Percentiles rank a stretch among this genome's conserved stretches.
These are phyloP conservation scores for Tetrapedia diversipes DNA, from an alignment of 2,888 invertebrate genomes.

Conservation along the genomic window DNA sequence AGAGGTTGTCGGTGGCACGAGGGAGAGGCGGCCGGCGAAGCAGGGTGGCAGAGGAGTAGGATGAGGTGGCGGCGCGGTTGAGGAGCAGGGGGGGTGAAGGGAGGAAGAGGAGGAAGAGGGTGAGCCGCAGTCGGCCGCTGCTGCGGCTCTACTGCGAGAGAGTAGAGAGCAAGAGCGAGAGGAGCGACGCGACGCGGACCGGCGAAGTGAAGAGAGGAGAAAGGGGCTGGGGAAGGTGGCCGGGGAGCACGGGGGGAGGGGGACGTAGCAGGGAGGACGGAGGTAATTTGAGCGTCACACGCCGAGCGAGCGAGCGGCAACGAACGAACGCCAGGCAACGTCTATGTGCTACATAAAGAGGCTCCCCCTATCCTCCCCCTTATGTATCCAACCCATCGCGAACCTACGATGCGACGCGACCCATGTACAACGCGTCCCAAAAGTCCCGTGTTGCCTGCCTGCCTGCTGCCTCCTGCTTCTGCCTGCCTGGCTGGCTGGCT, in stretches of 20 bases:
- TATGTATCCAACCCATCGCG: slow-evolving; percentile 81
- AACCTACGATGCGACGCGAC: slow-evolving; percentile 77
- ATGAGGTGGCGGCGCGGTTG: slow-evolving; percentile 34
- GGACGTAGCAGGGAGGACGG: slow-evolving; percentile 74
- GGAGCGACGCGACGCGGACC: slow-evolving; percentile 50
- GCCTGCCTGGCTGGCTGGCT: slow-evolving; percentile 60
- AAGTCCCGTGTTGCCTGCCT: slow-evolving; percentile 71
- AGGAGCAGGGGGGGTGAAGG: slow-evolving; percentile 11
- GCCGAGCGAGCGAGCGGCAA: slow-evolving; percentile 80
- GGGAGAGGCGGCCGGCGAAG: slow-evolving; percentile 43
- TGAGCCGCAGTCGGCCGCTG: slow-evolving; percentile 69
- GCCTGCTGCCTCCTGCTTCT: slow-evolving; percentile 54
- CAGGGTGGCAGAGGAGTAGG: slow-evolving; percentile 43
- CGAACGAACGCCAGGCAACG: slow-evolving; percentile 78
- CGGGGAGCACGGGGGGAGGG: slow-evolving; percentile 39
- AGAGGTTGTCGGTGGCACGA: slow-evolving; percentile 48
- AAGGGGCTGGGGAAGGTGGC: slow-evolving; percentile 27
- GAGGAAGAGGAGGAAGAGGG: slow-evolving; percentile 43
- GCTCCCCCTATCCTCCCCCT: slow-evolving; percentile 73
- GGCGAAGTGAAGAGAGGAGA: slow-evolving; percentile 64
- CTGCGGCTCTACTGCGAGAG: slow-evolving; percentile 58
- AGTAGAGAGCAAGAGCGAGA: slow-evolving; percentile 54
- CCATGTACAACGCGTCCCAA: slow-evolving; percentile 76
- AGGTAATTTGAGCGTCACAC: slow-evolving; percentile 82
- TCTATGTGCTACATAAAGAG: slow-evolving; percentile 82